phyloP scores from a whole-genome alignment of 2,888 invertebrate species.

The Agrochola lychnidis region DNA sequence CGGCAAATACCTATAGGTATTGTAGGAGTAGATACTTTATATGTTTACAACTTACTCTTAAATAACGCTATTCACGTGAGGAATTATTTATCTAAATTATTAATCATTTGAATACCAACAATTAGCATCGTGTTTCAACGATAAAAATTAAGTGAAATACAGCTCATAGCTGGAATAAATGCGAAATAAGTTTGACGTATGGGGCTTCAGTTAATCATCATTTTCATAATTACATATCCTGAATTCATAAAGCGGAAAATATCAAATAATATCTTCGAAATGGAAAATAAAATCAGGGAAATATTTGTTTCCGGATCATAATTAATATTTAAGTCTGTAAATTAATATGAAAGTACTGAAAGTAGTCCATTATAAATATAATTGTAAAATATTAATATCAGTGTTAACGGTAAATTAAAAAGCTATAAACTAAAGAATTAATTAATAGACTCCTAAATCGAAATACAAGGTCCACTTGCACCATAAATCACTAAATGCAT shows the following conservation, averaged over 20 bases:
- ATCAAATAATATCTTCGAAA: not conserved
- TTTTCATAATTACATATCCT: conserved; percentile 16
- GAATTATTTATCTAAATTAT: not conserved
- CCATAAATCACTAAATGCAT: not conserved
- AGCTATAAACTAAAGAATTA: not conserved
- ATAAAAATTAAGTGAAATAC: conserved; percentile 13
- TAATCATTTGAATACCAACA: not conserved
- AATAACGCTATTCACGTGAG: too few species aligned
- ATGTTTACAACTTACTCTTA: not conserved
- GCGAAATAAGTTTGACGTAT: not conserved
- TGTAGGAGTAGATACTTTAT: not conserved
- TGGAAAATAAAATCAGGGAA: not conserved
- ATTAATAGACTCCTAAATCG: too few species aligned
- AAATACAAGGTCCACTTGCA: not conserved
- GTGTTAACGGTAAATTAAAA: not conserved
- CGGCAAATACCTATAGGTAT: not conserved
- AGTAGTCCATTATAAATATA: not conserved
- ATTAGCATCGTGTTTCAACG: not conserved
- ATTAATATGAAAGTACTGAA: not conserved
- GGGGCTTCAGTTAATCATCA: conserved; percentile 6
- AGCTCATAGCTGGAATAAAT: not conserved
- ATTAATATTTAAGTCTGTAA: not conserved
- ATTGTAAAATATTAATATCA: not conserved
- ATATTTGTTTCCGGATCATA: not conserved
- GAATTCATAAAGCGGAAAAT: conserved; percentile 4